phyloP scores from a whole-genome alignment of 2,888 invertebrate genomes.

The Caenorhabditis sp. region DNA sequence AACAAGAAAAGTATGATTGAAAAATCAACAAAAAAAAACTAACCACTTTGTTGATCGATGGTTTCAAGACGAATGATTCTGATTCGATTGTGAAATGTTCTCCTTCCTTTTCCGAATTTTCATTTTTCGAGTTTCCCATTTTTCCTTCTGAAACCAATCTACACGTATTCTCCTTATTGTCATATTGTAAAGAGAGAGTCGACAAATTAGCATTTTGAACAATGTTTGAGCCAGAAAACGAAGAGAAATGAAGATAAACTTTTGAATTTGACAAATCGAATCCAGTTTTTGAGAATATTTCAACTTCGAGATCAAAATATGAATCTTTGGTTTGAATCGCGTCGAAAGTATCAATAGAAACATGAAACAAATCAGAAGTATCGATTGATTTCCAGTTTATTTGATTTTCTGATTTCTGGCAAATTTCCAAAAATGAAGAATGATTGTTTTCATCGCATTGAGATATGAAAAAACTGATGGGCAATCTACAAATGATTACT shows the following conservation, averaged over 20 bases:
- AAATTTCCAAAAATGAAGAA: neutral
- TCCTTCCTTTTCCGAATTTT: neutral
- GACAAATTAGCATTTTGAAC: slow-evolving; percentile 18
- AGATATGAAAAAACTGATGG: neutral
- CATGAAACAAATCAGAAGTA: slow-evolving; percentile 18
- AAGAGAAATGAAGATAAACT: slow-evolving; percentile 15
- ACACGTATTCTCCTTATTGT: slow-evolving; percentile 27
- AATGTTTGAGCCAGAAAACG: slow-evolving; percentile 5
- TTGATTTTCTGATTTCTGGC: neutral
- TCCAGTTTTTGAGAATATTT: slow-evolving; percentile 16
- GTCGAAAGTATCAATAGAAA: slow-evolving; percentile 14
- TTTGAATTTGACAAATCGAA: slow-evolving; percentile 20
- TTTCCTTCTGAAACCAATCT: slow-evolving; percentile 22
- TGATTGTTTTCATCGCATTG: neutral
- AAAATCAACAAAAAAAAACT: neutral
- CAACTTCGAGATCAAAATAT: slow-evolving; percentile 4
- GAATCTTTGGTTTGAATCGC: slow-evolving; percentile 33
- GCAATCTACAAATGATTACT: neutral
- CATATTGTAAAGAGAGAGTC: slow-evolving; percentile 22
- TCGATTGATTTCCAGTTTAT: neutral
- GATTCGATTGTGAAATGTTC: neutral
- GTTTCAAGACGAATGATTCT: neutral
- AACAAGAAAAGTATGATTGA: neutral
- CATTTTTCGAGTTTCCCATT: neutral
- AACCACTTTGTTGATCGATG: slow-evolving; percentile 9